Conservation (phyloP, 2,113 vertebrate genomes). For the Rattus rattus region DNA sequence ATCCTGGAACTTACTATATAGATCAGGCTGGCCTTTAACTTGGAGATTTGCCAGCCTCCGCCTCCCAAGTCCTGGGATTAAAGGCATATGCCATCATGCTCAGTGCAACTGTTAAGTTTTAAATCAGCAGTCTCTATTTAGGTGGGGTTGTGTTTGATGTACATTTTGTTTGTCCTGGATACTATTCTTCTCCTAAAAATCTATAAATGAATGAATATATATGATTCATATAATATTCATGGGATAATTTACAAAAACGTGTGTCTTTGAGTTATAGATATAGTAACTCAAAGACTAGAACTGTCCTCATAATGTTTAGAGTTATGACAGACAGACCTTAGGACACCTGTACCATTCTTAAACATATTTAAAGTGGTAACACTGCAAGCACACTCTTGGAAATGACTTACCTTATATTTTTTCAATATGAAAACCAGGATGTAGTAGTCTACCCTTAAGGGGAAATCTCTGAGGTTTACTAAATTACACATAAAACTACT, state of each 20-base stretch:
- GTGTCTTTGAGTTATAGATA: not conserved
- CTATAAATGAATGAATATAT: not conserved
- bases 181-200: not conserved
- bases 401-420: not conserved
- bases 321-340: not conserved
- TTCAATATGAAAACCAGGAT: not conserved
- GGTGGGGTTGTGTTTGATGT: slow-evolving; percentile 6
- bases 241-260: not conserved
- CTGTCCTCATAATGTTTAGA: not conserved
- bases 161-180: slow-evolving; percentile 17
- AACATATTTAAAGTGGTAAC: not conserved
- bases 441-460: not conserved
- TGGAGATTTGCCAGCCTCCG: not conserved
- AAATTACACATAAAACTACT: not conserved
- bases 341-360: not conserved
- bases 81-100: not conserved
- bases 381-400: not conserved
- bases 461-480: not conserved
- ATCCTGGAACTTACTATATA: not conserved
- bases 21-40: not conserved
- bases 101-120: not conserved
- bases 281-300: not conserved
- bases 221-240: slow-evolving; percentile 21
- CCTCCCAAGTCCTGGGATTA: not conserved
- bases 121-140: not conserved